phyloP scores from a whole-genome alignment of 1,140 invertebrate species.

The Drosophila teissieri region DNA sequence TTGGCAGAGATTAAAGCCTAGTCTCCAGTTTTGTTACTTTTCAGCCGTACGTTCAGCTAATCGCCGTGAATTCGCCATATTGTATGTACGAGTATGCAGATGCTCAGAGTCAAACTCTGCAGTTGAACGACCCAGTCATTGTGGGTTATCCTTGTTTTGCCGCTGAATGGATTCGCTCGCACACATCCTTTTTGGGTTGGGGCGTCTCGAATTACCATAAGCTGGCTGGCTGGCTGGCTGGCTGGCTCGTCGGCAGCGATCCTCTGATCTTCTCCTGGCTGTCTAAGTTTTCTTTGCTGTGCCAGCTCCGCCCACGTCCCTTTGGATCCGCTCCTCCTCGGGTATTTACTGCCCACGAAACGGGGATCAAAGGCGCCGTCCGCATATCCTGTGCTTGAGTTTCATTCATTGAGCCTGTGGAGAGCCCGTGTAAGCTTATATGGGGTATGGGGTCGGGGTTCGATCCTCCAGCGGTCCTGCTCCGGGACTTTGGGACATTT shows the following conservation, averaged over 20 bases:
- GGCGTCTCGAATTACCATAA: slow-evolving; percentile 46
- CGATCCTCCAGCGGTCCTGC: slow-evolving; percentile 15
- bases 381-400: slow-evolving; percentile 76
- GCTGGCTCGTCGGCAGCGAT: slow-evolving; percentile 25
- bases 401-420: slow-evolving; percentile 62
- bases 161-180: slow-evolving; percentile 7
- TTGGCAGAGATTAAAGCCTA: no score
- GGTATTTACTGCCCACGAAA: slow-evolving; percentile 9
- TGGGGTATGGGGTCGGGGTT: slow-evolving; percentile 6
- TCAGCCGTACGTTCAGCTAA: not conserved
- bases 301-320: slow-evolving; percentile 36
- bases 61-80: slow-evolving; percentile 1
- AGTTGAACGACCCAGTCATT: slow-evolving; percentile 35
- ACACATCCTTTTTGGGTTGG: slow-evolving; percentile 28
- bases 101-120: slow-evolving; percentile 21
- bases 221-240: slow-evolving; percentile 19
- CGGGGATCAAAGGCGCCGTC: slow-evolving; percentile 67
- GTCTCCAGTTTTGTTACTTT: not conserved
- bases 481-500: not conserved
- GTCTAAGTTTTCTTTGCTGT: slow-evolving; percentile 45
- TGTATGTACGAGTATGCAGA: not conserved
- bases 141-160: slow-evolving; percentile 7
- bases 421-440: slow-evolving; percentile 42
- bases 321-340: no score
- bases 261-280: slow-evolving; percentile 40